These are phyloP conservation scores for Pelecanoides urinatrix DNA, from an alignment of 2,113 vertebrate species.

Conservation along the genomic window DNA sequence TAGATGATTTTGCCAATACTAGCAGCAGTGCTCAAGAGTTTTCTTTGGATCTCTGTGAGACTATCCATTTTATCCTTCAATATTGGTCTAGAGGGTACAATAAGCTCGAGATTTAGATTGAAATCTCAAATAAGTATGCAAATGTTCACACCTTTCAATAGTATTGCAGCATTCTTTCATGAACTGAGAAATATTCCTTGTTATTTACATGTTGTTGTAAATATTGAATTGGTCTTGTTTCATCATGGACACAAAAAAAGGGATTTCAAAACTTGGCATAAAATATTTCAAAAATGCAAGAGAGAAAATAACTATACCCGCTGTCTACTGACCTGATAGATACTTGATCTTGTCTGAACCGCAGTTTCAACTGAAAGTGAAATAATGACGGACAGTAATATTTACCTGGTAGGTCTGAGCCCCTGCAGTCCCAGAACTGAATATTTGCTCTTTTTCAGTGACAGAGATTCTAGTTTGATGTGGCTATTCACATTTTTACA, in stretches of 20 bases:
- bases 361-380: slow-evolving; percentile 64
- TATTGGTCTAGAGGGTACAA: background rate
- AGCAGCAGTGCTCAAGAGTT: background rate
- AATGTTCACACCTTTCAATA: background rate
- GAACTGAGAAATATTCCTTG: slow-evolving; percentile 8
- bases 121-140: background rate
- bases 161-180: background rate
- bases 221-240: slow-evolving; percentile 17
- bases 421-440: slow-evolving; percentile 45
- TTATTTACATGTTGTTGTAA: slow-evolving; percentile 34
- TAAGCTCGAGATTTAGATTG: background rate
- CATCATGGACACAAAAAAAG: background rate
- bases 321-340: slow-evolving; percentile 56
- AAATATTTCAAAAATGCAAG: slow-evolving; percentile 40
- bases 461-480: background rate
- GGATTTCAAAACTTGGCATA: slow-evolving; percentile 41
- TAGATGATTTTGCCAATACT: background rate
- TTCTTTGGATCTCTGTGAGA: background rate
- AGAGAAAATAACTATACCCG: slow-evolving; percentile 40
- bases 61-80: background rate
- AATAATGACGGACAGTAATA: slow-evolving; percentile 58
- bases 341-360: slow-evolving; percentile 59
- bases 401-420: slow-evolving; percentile 56
- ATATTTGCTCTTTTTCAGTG: slow-evolving; percentile 25
- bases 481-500: background rate